A percentile compares a stretch with the other conserved stretches of the same genome.
These are phyloP conservation scores for Anniella stebbinsi DNA, from an alignment of 2,797 vertebrate species.

Conservation along the genomic window DNA sequence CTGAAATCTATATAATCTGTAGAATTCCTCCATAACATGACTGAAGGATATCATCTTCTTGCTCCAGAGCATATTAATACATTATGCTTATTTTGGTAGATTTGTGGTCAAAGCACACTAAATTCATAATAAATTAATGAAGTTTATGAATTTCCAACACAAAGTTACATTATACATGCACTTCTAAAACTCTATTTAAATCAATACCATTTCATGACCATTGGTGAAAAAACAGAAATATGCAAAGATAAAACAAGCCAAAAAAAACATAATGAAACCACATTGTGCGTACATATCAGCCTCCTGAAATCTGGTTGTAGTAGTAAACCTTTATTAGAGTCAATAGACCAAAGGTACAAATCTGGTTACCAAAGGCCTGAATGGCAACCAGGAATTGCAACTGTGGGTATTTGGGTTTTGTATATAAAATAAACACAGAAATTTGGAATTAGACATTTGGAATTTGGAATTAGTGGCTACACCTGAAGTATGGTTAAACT, in stretches of 20 bases:
- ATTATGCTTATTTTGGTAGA: too few species aligned
- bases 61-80: neutral
- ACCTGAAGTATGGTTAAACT: neutral
- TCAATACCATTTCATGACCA: neutral
- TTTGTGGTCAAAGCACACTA: neutral
- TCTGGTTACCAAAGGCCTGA: neutral
- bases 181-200: neutral
- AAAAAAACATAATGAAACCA: constrained; percentile 5
- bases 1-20: neutral
- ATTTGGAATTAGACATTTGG: neutral
- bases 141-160: neutral
- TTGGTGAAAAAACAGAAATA: neutral
- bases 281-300: neutral
- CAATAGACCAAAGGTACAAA: too few species aligned
- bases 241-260: neutral
- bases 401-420: neutral
- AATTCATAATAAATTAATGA: neutral
- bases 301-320: too few species aligned
- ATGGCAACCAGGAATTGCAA: neutral
- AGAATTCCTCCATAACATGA: neutral
- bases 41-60: neutral
- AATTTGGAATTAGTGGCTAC: neutral
- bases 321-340: too few species aligned
- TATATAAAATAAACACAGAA: neutral
- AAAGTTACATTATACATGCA: neutral